Evolutionary conservation across 2,113 vertebrate genomes (phyloP).

Genomic region (Furnarius figulus): DNA sequence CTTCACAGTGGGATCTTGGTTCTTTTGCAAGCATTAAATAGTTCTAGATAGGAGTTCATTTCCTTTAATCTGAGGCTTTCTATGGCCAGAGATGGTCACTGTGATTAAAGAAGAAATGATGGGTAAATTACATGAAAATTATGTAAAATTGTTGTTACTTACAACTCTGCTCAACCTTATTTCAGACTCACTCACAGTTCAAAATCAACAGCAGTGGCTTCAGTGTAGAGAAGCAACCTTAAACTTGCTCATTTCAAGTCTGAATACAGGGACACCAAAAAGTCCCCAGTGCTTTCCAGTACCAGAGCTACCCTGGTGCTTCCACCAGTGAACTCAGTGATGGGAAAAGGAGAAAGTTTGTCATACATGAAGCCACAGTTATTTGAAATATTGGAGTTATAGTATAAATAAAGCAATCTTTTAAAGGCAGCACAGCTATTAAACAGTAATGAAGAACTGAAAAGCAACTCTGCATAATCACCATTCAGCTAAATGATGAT

Average conservation of each 20-base stretch:
- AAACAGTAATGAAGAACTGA: slow-evolving; percentile 69
- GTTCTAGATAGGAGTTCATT: background rate
- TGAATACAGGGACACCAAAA: background rate
- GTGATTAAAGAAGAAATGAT: background rate
- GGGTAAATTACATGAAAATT: background rate
- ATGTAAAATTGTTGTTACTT: background rate
- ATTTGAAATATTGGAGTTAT: slow-evolving; percentile 2
- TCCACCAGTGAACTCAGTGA: background rate
- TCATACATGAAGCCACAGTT: background rate
- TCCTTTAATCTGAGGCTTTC: background rate
- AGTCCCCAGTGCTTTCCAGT: background rate
- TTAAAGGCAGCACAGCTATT: slow-evolving; percentile 66
- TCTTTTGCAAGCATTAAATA: background rate
- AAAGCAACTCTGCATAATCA: slow-evolving; percentile 67
- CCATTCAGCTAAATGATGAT: slow-evolving; percentile 70
- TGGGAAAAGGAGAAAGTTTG: background rate
- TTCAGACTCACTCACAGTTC: background rate
- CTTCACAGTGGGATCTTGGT: background rate
- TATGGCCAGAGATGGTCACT: background rate
- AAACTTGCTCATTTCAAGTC: background rate
- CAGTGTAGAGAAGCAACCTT: background rate
- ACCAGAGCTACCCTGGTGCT: background rate
- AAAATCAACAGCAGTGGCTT: background rate
- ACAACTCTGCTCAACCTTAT: background rate
- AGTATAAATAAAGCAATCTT: slow-evolving; percentile 38